These are phyloP conservation scores for Microchrysa polita DNA, from an alignment of 2,888 invertebrate genomes.

Conservation along the genomic window DNA sequence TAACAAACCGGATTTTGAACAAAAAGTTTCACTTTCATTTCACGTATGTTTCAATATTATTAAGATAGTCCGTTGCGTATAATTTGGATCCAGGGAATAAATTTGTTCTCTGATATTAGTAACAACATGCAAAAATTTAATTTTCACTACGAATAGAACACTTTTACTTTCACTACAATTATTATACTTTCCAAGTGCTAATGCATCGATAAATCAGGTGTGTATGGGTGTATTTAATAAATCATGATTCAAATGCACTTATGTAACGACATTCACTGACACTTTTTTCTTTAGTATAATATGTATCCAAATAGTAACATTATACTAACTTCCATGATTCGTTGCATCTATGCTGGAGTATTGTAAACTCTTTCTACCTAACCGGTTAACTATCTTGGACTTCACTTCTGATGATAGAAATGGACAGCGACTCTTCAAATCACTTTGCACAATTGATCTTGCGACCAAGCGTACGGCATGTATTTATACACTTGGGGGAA, in stretches of 20 bases:
- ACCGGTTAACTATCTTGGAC: conserved; percentile 9
- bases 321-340: conserved; percentile 36
- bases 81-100: background rate
- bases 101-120: background rate
- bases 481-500: conserved; percentile 34
- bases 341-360: conserved; percentile 17
- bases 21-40: too few species aligned
- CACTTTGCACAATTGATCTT: conserved; percentile 8
- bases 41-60: too few species aligned
- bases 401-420: conserved; percentile 15
- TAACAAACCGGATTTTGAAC: too few species aligned
- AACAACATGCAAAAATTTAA: background rate
- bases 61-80: too few species aligned
- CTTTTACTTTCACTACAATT: conserved; percentile 9
- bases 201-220: too few species aligned
- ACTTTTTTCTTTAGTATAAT: background rate
- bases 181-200: background rate
- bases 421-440: conserved; percentile 9
- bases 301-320: background rate
- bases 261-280: background rate
- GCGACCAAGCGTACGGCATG: background rate
- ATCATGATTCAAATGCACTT: background rate
- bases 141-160: background rate
- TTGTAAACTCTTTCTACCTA: background rate
- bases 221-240: background rate